Evolutionary conservation across 2,888 invertebrate species (phyloP).

Genomic region (Pelosia muscerda): DNA sequence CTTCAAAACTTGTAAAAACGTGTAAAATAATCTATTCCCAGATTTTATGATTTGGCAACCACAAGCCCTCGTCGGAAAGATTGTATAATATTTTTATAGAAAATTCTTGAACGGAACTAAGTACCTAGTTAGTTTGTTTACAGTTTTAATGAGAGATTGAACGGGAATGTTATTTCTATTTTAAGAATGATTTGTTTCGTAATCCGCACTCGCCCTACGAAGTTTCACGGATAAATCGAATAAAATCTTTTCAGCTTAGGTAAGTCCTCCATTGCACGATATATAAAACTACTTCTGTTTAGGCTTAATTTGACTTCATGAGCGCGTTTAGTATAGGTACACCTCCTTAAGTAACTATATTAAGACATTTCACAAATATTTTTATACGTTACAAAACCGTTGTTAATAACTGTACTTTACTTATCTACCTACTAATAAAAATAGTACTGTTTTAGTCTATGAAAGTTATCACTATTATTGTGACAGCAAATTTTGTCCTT

Average conservation of each 20-base stretch:
- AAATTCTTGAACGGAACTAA: background rate
- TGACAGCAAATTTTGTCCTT: background rate
- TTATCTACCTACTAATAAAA: too few species aligned
- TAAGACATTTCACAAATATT: background rate
- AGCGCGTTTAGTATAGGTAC: background rate
- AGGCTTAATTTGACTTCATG: background rate
- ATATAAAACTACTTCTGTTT: background rate
- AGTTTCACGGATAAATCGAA: background rate
- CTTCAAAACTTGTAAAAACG: background rate
- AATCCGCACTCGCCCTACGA: background rate
- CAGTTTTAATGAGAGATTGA: constrained; percentile 17
- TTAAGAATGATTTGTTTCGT: background rate
- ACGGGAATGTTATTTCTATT: constrained; percentile 2
- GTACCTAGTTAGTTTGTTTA: background rate
- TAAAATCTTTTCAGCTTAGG: too few species aligned
- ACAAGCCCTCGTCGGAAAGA: background rate
- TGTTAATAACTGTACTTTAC: too few species aligned
- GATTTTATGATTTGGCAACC: background rate
- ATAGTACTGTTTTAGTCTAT: too few species aligned
- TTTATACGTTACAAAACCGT: too few species aligned
- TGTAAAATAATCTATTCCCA: too few species aligned
- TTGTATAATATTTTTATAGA: background rate
- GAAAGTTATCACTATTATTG: too few species aligned
- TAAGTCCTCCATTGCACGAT: too few species aligned
- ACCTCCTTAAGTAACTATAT: background rate